A percentile compares a stretch with the other conserved stretches of the same genome.
Conservation (phyloP, 2,113 vertebrate genomes). For the Myotis lucifugus region DNA sequence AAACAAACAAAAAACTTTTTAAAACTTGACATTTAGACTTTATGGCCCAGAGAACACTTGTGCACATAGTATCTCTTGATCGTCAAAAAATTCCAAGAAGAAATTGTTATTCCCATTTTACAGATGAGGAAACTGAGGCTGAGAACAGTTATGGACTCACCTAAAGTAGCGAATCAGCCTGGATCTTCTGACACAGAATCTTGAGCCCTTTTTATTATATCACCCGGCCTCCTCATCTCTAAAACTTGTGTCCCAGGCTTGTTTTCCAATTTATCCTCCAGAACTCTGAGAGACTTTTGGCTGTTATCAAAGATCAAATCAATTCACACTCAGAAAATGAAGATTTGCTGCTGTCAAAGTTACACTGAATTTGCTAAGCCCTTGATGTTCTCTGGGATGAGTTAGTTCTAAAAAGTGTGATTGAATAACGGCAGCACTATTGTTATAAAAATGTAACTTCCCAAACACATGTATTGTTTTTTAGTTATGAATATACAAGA, state of each 20-base stretch:
- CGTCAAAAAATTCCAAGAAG: neutral
- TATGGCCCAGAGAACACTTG: neutral
- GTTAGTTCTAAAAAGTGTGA: neutral
- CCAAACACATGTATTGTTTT: neutral
- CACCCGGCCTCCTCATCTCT: accelerated
- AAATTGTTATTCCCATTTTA: neutral
- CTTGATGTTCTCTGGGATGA: neutral
- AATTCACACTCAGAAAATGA: neutral
- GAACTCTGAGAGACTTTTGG: neutral
- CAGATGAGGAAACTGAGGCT: neutral
- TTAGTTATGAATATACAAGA: neutral
- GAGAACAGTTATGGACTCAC: neutral
- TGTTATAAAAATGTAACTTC: neutral
- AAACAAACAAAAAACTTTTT: neutral
- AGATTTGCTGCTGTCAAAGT: neutral
- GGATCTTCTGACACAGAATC: neutral
- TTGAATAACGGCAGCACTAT: neutral
- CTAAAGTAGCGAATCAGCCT: neutral
- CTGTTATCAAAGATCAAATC: neutral
- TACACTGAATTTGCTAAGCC: neutral
- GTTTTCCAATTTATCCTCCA: neutral
- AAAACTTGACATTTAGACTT: slow-evolving; percentile 1
- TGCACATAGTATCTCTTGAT: neutral
- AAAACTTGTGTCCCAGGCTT: neutral
- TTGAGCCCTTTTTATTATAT: neutral